Percentiles rank a stretch among this genome's conserved stretches.
phyloP scores from a whole-genome alignment of 2,113 vertebrate species.

The Thryonomys swinderianus region DNA sequence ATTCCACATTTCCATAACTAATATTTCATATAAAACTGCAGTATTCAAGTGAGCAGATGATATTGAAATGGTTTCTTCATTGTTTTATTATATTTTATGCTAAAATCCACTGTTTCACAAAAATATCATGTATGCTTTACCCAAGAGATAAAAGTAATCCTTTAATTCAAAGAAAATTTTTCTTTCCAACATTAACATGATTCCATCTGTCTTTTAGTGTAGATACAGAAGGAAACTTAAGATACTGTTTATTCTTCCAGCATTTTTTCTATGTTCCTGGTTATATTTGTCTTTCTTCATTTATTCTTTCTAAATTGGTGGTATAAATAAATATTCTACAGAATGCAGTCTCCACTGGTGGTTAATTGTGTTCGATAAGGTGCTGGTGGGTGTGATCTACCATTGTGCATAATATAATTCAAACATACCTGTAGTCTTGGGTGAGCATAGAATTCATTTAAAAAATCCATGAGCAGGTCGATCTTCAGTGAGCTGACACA shows the following conservation, averaged over 20 bases:
- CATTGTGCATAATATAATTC: not conserved
- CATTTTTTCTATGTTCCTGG: constrained; percentile 67
- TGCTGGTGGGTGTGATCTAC: not conserved
- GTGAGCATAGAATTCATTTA: constrained; percentile 98
- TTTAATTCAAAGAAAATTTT: constrained; percentile 71
- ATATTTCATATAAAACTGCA: not conserved
- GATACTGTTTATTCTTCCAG: constrained; percentile 42
- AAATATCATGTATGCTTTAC: constrained; percentile 63
- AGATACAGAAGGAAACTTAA: constrained; percentile 63
- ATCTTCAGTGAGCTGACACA: constrained; percentile 98
- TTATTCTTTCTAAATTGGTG: constrained; percentile 62
- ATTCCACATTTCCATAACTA: not conserved
- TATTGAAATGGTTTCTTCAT: constrained; percentile 22
- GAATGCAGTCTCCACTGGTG: not conserved
- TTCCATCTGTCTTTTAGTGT: constrained; percentile 55
- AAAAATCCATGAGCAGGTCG: constrained; percentile 98
- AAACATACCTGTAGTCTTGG: constrained; percentile 92
- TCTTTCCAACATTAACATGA: not conserved
- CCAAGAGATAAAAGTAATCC: not conserved
- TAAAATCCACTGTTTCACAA: constrained; percentile 60
- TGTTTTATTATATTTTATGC: constrained; percentile 64
- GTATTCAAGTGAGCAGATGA: constrained; percentile 55
- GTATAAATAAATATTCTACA: constrained; percentile 54
- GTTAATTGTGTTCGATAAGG: not conserved
- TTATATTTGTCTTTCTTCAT: constrained; percentile 63